Evolutionary conservation across 2,888 invertebrate species (phyloP), one percentile per base, ranked within the genome.

Genomic region (Beris morrisii): DNA sequence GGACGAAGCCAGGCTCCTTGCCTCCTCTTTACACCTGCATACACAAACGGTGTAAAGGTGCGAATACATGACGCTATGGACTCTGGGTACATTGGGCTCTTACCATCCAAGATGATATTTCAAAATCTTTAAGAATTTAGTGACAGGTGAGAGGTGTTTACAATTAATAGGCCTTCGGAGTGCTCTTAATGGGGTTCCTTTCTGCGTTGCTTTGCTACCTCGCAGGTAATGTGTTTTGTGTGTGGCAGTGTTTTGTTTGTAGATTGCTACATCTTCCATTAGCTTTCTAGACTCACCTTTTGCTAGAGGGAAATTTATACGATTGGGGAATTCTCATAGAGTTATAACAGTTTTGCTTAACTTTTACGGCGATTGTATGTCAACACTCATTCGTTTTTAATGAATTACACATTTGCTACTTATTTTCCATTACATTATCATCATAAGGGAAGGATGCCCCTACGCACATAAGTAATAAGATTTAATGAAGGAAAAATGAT

Each of bases 321-420:
- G 50, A 50, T 32, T 50, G 30, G 61, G 61, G 61, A 61, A 38
- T 43, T 61, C n/a, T 61, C 50, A 15, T 4, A 31, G 38, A 50
- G 38, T 38, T 61, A 50, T 61, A 50, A 52, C 61, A 61, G 61
- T 61, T 61, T 61, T 61, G 61, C 38, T 52, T 50, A 50, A 50
- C 61, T 61, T 61, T 61, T 61, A 61, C 50, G 50, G 52, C 52
- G 22, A 61, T 61, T 61, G 52, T 61, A 61, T 61, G 61, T 61
- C 61, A 38, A 28, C 61, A 50, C 50, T 61, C n/a, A 61, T 61
- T 61, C 12, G 13, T 11, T 38, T 38, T 43, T 61, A 61, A 61
- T 61, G 61, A 61, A 61, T 61, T 52, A 61, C 61, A 38, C 61
- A 50, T 61, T 52, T 50, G 50, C 52, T 61, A 15, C 61, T 61